Evolutionary conservation across 1,140 invertebrate genomes (phyloP).

Genomic region (Zaprionus capensis): DNA sequence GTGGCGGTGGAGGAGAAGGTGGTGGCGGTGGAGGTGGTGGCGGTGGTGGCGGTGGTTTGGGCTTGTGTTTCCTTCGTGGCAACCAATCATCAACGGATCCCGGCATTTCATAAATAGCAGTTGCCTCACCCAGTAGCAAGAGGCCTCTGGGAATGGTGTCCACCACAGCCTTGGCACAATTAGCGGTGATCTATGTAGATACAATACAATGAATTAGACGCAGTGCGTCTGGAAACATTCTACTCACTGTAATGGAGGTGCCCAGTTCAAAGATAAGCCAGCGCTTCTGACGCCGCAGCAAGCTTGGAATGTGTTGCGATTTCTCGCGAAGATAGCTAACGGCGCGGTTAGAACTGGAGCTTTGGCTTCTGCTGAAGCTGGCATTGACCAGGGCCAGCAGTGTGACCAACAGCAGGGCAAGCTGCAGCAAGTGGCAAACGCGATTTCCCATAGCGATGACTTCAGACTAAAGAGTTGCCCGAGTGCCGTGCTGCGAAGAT

Average conservation of each 20-base stretch:
- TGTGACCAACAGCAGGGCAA: conserved; percentile 3
- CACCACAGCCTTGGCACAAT: conserved; percentile 60
- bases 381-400: conserved; percentile 15
- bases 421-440: conserved; percentile 19
- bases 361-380: not conserved
- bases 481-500: not conserved
- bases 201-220: not conserved
- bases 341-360: conserved; percentile 8
- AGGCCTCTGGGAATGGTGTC: conserved; percentile 60
- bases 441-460: conserved; percentile 46
- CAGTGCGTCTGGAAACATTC: too few relatives aligned
- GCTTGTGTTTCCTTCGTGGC: conserved; percentile 47
- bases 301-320: conserved; percentile 17
- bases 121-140: conserved; percentile 41
- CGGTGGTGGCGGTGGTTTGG: conserved; percentile 30
- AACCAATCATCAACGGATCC: conserved; percentile 68
- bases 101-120: conserved; percentile 53
- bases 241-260: conserved; percentile 54
- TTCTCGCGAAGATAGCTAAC: conserved; percentile 59
- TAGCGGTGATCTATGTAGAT: conserved; percentile 43
- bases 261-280: conserved; percentile 70
- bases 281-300: conserved; percentile 60
- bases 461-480: conserved; percentile 19
- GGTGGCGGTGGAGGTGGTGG: conserved; percentile 32
- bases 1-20: conserved; percentile 24